Percentiles rank a stretch among this genome's conserved stretches.
phyloP scores from a whole-genome alignment of 2,797 vertebrate genomes.

The Pseudotriccus pelzelni region DNA sequence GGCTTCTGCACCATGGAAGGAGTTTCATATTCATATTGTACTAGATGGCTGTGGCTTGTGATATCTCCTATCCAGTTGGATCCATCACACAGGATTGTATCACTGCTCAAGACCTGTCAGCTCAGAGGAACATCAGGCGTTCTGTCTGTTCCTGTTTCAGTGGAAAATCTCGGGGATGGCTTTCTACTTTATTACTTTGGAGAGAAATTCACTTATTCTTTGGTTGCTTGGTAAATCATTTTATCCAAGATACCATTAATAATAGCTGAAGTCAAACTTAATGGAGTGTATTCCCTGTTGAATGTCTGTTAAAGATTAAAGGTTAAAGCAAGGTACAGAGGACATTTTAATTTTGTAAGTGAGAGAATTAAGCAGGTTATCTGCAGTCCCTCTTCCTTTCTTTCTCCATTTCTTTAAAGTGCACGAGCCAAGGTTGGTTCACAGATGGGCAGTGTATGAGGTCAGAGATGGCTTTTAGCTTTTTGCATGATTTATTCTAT shows the following conservation, averaged over 20 bases:
- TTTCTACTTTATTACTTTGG: neutral
- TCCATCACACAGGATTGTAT: neutral
- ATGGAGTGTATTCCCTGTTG: neutral
- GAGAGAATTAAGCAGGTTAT: conserved; percentile 17
- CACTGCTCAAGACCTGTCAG: neutral
- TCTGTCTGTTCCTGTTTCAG: neutral
- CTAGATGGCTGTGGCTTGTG: neutral
- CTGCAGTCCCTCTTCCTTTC: neutral
- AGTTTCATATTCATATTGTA: neutral
- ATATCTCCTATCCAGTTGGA: neutral
- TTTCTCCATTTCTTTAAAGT: neutral
- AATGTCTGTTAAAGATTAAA: neutral
- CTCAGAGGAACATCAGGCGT: neutral
- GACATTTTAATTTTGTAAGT: neutral
- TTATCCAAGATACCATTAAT: neutral
- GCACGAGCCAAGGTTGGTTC: neutral
- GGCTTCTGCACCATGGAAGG: neutral
- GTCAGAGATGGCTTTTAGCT: neutral
- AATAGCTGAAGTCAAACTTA: conserved; percentile 17
- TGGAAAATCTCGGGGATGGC: neutral
- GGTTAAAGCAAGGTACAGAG: neutral
- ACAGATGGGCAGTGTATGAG: neutral
- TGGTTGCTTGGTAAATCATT: conserved; percentile 6
- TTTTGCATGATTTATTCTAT: neutral
- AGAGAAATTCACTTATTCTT: conserved; percentile 21